Evolutionary conservation across 2,113 vertebrate species (phyloP).

Genomic region (Pangasianodon hypophthalmus): DNA sequence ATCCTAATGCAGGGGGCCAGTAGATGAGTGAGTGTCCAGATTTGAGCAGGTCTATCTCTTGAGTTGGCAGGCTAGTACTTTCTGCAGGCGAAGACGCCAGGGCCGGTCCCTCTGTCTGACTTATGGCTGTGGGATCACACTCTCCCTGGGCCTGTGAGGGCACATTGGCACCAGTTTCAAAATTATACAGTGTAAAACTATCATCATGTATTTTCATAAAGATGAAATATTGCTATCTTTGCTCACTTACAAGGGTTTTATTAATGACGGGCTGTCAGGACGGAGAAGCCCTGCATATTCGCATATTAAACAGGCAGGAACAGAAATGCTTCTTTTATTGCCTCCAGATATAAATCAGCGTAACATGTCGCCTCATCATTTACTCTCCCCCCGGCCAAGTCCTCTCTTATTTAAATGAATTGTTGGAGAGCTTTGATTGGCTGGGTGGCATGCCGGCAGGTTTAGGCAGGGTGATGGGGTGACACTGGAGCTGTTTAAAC

Average conservation of each 20-base stretch:
- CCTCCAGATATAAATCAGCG: constrained; percentile 93
- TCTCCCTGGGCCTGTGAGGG: constrained; percentile 70
- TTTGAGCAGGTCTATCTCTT: constrained; percentile 15
- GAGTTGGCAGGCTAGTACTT: constrained; percentile 17
- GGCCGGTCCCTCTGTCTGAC: constrained; percentile 67
- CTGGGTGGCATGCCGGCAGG: constrained; percentile 82
- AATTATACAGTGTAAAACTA: constrained; percentile 89
- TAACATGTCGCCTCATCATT: constrained; percentile 93
- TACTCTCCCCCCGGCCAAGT: constrained; percentile 91
- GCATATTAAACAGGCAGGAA: constrained; percentile 95
- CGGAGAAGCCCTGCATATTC: constrained; percentile 93
- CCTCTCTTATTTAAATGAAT: constrained; percentile 96
- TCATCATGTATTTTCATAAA: constrained; percentile 96
- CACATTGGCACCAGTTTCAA: constrained; percentile 82
- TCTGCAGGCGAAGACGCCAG: constrained; percentile 29
- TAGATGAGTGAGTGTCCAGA: neutral
- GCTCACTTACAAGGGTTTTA: constrained; percentile 88
- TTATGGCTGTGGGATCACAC: constrained; percentile 74
- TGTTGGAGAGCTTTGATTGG: constrained; percentile 87
- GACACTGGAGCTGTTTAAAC: constrained; percentile 60
- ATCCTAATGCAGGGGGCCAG: neutral
- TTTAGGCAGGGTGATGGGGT: constrained; percentile 58
- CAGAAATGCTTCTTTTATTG: constrained; percentile 95
- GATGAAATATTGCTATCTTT: constrained; percentile 87
- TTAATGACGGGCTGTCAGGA: constrained; percentile 89